Base-by-base conservation (phyloP, 2,113 vertebrate species). In the Tympanuchus pallidicinctus region DNA sequence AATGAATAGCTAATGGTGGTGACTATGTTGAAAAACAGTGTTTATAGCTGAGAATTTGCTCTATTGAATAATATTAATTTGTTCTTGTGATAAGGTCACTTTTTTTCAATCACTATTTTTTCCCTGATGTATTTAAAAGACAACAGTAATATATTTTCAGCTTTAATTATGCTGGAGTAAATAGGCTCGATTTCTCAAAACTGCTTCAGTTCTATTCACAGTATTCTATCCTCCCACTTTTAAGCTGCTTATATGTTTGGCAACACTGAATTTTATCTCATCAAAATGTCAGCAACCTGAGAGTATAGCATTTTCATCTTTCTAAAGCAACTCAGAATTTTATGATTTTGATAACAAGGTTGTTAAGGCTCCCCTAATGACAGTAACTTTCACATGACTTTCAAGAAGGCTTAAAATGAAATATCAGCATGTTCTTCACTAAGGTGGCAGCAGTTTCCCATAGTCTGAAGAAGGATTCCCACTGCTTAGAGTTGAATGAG, bases 121-220 rank as follows among this genome's bases (percentile, higher is more conserved):
- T 45, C 27, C 32, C 66, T 36, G 27, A 42, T 30, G 25, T 25
- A 47, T 30, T 69, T 73, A 69, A 60, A 84, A 86, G 18, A 25
- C 21, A 74, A 47, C 7, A 82, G 47, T 42, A 64, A 25, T 18
- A 64, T 19, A 10, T 40, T 65, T 81, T 63, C 22, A 86, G 63
- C 13, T 9, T 48, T 57, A 50, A 24, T 50, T 71, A 71, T 56
- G 43, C 8, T n/a, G 38, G 18, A 42, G 15, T 43, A 84, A 75
- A 59, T 66, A 56, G 0, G 0, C 19, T 77, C 11, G 19, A 3
- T 56, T 84, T 13, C 16, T 13, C n/a, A 0, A 34, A 61, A 66
- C 8, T 3, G 6, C 8, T 76, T 81, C 4, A 22, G 50, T 77
- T 85, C 76, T 76, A 45, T 66, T 65, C 34, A 76, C 15, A 34